A percentile compares a stretch with the other conserved stretches of the same genome.
phyloP scores from a whole-genome alignment of 2,888 invertebrate genomes.

The Drosophila neonasuta region DNA sequence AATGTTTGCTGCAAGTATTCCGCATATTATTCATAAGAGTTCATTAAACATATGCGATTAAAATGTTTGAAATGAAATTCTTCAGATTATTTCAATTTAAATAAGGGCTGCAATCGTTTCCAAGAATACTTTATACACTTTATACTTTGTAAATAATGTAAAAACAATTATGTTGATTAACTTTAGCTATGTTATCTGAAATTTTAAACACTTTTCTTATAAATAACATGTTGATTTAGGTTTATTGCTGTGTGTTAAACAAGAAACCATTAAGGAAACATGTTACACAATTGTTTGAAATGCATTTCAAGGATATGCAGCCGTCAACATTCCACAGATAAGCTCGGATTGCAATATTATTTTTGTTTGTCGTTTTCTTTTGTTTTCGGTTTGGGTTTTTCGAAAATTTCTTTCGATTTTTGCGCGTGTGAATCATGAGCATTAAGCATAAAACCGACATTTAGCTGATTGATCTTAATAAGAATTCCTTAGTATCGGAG shows the following conservation, averaged over 20 bases:
- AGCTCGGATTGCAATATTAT: neutral
- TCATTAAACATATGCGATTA: neutral
- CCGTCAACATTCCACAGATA: constrained; percentile 19
- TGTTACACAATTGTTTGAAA: neutral
- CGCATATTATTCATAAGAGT: neutral
- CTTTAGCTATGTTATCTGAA: neutral
- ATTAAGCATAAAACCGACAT: constrained; percentile 78
- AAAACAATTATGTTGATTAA: neutral
- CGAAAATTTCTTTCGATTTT: constrained; percentile 56
- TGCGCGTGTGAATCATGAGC: constrained; percentile 72
- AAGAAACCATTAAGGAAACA: neutral
- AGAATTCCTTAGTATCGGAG: constrained; percentile 56
- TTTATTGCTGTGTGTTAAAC: neutral
- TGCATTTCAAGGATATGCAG: constrained; percentile 33
- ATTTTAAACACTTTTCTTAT: neutral
- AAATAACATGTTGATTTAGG: neutral
- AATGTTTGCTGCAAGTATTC: too few relatives aligned
- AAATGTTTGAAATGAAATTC: neutral
- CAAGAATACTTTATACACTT: neutral
- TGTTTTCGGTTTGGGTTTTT: constrained; percentile 16
- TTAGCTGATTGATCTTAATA: constrained; percentile 77
- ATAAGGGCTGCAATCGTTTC: neutral
- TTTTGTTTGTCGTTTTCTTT: constrained; percentile 26
- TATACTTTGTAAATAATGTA: neutral
- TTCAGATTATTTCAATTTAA: neutral